Conservation (phyloP, 2,797 vertebrate species). For the Alca torda region DNA sequence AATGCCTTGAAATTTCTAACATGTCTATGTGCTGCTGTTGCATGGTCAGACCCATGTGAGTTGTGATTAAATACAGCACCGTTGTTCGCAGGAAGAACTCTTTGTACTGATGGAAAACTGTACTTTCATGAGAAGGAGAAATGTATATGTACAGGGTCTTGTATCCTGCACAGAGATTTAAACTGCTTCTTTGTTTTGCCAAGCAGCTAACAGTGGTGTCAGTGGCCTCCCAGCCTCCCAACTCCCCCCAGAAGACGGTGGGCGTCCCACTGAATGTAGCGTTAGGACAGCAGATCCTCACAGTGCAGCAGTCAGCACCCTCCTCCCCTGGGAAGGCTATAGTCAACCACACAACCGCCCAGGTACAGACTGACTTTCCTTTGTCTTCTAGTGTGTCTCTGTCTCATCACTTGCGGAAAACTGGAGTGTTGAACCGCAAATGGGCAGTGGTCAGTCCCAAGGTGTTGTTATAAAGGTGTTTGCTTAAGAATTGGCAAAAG, state of each 20-base stretch:
- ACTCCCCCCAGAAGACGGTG: slow-evolving; percentile 87
- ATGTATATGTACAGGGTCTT: background rate
- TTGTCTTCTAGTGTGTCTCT: background rate
- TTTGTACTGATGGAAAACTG: background rate
- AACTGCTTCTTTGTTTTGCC: slow-evolving; percentile 57
- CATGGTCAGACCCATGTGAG: accelerated
- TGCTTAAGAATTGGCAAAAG: background rate
- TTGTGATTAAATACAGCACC: background rate
- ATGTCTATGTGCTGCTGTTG: background rate
- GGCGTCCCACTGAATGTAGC: slow-evolving; percentile 86
- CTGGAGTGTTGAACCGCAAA: background rate
- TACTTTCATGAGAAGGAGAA: background rate
- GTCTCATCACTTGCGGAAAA: background rate
- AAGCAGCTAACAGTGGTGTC: slow-evolving; percentile 88
- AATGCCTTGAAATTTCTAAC: background rate
- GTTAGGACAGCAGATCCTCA: slow-evolving; percentile 89
- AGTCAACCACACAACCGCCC: slow-evolving; percentile 78
- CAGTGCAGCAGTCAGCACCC: slow-evolving; percentile 85
- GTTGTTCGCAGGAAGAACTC: background rate
- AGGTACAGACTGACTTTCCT: slow-evolving; percentile 73
- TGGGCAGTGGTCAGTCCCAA: background rate
- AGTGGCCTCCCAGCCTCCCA: slow-evolving; percentile 85
- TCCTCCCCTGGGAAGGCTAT: slow-evolving; percentile 86
- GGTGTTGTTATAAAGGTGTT: background rate
- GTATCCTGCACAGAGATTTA: background rate